Evolutionary conservation across 2,888 invertebrate genomes (phyloP).

Genomic region (Sinelater perroti): DNA sequence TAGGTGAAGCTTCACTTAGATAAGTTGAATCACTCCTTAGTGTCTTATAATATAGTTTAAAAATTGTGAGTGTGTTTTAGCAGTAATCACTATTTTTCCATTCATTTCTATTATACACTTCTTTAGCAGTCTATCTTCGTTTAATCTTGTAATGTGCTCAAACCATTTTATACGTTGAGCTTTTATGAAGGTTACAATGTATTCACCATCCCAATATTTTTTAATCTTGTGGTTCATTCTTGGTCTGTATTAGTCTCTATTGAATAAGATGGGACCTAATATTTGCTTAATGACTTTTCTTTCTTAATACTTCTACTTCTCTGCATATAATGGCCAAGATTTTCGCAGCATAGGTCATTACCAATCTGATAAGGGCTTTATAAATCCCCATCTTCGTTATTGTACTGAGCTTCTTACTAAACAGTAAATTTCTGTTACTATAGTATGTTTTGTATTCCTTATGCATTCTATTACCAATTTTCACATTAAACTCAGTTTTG

Average conservation of each 20-base stretch:
- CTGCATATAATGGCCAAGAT: not conserved
- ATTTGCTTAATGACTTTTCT: not conserved
- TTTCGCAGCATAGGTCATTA: no score
- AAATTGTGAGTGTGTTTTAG: no score
- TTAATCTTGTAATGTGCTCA: no score
- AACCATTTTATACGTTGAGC: no score
- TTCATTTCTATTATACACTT: no score
- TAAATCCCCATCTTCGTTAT: not conserved
- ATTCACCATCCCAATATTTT: not conserved
- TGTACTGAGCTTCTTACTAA: no score
- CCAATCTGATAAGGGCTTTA: no score
- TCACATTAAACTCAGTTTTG: not conserved
- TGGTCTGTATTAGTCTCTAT: not conserved
- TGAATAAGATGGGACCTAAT: not conserved
- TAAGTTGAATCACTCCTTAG: not conserved
- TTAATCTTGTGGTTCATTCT: not conserved
- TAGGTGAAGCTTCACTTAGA: not conserved
- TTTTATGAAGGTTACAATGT: no score
- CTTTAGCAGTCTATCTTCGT: no score
- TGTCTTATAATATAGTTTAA: no score
- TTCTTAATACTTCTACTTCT: not conserved
- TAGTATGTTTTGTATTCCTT: not conserved
- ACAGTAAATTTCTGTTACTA: no score
- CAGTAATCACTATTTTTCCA: no score
- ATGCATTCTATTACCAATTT: not conserved